phyloP scores from a whole-genome alignment of 2,113 vertebrate species.

The Passer montanus region DNA sequence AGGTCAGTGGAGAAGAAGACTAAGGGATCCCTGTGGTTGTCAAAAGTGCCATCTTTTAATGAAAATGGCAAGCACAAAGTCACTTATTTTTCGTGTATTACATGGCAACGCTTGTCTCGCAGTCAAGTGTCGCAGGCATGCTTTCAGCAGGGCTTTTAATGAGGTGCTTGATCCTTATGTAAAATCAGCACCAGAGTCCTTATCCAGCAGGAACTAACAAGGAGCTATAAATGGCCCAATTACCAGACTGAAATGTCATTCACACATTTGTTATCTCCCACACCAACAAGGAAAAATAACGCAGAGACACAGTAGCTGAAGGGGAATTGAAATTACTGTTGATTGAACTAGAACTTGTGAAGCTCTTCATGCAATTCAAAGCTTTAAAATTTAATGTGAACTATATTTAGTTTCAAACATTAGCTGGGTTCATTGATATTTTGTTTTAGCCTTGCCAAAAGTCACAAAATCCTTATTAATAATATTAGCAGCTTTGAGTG shows the following conservation, averaged over 20 bases:
- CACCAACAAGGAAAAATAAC: conserved; percentile 64
- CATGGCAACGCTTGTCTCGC: neutral
- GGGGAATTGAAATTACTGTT: conserved; percentile 55
- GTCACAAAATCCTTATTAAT: neutral
- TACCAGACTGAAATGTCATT: conserved; percentile 59
- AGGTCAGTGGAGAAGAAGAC: neutral
- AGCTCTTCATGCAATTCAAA: conserved; percentile 43
- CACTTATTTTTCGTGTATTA: neutral
- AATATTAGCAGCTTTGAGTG: neutral
- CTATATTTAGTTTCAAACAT: conserved; percentile 3
- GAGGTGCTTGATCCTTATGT: conserved; percentile 29
- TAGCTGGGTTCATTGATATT: neutral
- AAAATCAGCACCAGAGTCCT: conserved; percentile 29
- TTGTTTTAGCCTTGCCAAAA: neutral
- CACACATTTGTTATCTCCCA: conserved; percentile 60
- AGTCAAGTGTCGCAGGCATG: neutral
- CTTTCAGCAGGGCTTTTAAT: conserved; percentile 24
- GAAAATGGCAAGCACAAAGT: neutral
- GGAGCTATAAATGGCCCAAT: conserved; percentile 64
- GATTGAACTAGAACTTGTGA: conserved; percentile 40
- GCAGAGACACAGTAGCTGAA: conserved; percentile 18
- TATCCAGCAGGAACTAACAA: conserved; percentile 49
- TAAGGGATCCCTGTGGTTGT: neutral
- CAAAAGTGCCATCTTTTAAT: neutral
- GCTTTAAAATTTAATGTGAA: conserved; percentile 24